phyloP scores from a whole-genome alignment of 2,113 vertebrate species.

The Sterrhoptilus dennistouni region DNA sequence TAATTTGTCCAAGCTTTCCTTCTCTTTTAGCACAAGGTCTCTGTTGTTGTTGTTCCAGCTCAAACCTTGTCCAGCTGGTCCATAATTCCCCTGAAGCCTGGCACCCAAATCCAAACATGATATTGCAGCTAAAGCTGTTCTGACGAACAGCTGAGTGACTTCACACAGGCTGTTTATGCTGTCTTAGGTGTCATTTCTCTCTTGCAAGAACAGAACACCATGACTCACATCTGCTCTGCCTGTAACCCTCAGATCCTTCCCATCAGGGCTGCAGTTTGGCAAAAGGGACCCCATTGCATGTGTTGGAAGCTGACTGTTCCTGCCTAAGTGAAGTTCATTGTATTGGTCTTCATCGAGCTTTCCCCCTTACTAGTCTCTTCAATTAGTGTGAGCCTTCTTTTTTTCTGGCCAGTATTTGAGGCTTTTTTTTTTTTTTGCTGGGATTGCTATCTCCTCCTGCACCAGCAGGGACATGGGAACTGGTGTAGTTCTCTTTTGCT shows the following conservation, averaged over 20 bases:
- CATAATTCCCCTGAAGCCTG: not conserved
- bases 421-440: not conserved
- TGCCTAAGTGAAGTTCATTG: not conserved
- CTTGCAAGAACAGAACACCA: not conserved
- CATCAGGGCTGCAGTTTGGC: not conserved
- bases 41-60: not conserved
- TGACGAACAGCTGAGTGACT: not conserved
- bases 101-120: not conserved
- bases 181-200: not conserved
- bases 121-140: not conserved
- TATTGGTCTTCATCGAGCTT: fast-evolving
- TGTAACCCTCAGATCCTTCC: not conserved
- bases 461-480: not conserved
- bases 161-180: not conserved
- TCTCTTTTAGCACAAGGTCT: not conserved
- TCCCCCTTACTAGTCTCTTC: not conserved
- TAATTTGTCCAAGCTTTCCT: not conserved
- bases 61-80: not conserved
- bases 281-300: fast-evolving
- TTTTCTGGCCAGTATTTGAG: not conserved
- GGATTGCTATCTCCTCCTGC: not conserved
- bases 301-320: not conserved
- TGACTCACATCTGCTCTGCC: not conserved
- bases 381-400: not conserved
- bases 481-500: not conserved